Evolutionary conservation across 2,113 vertebrate genomes (phyloP).

Genomic region (Eulacestoma nigropectus): DNA sequence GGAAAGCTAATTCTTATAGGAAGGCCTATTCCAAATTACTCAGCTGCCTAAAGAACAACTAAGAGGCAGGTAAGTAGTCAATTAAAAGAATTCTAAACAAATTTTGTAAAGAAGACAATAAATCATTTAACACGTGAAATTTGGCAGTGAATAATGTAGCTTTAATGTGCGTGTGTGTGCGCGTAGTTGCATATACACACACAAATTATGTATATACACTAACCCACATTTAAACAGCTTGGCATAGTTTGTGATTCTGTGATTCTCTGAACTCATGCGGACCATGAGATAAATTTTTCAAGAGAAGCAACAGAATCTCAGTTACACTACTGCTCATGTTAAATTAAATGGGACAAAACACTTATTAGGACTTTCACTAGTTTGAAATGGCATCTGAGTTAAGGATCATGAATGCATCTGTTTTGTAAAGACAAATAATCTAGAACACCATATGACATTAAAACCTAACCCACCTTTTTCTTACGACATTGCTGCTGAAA

Average conservation of each 20-base stretch:
- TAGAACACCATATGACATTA: not conserved
- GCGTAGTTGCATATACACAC: not conserved
- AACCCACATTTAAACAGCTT: not conserved
- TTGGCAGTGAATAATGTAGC: not conserved
- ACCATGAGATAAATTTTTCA: not conserved
- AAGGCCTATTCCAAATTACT: not conserved
- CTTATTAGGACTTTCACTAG: not conserved
- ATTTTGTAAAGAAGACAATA: not conserved
- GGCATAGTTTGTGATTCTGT: not conserved
- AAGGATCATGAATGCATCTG: not conserved
- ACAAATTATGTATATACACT: not conserved
- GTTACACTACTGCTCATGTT: not conserved
- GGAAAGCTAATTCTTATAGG: not conserved
- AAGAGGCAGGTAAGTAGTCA: not conserved
- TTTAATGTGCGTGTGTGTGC: not conserved
- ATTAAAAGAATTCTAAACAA: not conserved
- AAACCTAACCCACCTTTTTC: not conserved
- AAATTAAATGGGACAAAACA: not conserved
- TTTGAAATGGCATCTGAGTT: not conserved
- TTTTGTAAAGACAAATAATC: not conserved
- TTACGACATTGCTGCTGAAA: not conserved
- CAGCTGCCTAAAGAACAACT: not conserved
- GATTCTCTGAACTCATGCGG: not conserved
- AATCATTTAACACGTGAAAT: not conserved
- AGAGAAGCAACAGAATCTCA: not conserved